Base-by-base conservation (phyloP, 2,797 vertebrate species). In the Mormyrus proboscirostris region DNA sequence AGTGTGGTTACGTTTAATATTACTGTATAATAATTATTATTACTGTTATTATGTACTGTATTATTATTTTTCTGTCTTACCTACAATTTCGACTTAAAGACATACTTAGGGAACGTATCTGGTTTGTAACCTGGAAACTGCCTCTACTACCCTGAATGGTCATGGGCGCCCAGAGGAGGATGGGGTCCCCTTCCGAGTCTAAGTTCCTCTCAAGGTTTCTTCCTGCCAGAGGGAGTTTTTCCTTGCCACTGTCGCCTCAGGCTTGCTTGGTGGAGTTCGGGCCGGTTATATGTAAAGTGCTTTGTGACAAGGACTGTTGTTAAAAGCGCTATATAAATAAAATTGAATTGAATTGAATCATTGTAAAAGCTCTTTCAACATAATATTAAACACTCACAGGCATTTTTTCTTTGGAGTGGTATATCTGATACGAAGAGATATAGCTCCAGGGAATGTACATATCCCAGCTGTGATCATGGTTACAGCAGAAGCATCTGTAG, bases 401-500 rank as follows among this genome's bases (percentile, higher is more conserved):
- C 53, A 95, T 90, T 89, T 91, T 87, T 2, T 92, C 76, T 4
- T 92, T 90, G 53, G 90, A 85, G 14, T 88, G 91, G 90, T 94
- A 93, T 41, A 91, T 92, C 22, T 90, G 90, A 79, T 93, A 92
- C 4, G 87, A 90, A 79, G 92, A 91, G 76, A 92, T 91, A 10
- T 93, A 92, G 55, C 8, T 33, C 94, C 93, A 95, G 84, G 91
- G 87, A 22, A 79, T 91, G 5, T 93, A 92, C 25, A 25, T 55
- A 62, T 89, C 89, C 91, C 95, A 95, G 92, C 93, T 91, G 90
- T 94, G 90, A 2, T 95, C 95, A 59, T 97, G 96, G 93, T 93
- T 92, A 88, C 96, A 97, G 29, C 95, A 94, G 94, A 97, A 97
- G 90, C 95, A 96, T 88, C 93, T 93, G 73, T 94, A 92, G 82